Conservation (phyloP, 2,888 invertebrate genomes). For the Drosophila colorata region DNA sequence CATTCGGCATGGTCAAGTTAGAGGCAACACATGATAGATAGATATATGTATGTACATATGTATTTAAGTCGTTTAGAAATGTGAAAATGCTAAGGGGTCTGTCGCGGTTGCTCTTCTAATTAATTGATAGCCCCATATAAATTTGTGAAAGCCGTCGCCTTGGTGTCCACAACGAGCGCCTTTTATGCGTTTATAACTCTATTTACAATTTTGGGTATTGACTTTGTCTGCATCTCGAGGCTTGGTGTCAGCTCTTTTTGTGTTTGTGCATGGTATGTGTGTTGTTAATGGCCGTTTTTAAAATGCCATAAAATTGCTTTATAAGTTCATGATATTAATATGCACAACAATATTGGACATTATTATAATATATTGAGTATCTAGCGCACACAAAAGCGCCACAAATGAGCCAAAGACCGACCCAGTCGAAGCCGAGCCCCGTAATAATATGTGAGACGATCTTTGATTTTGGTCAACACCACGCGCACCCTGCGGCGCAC, state of each 20-base stretch:
- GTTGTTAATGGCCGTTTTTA: constrained; percentile 80
- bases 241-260: constrained; percentile 66
- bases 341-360: constrained; percentile 79
- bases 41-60: constrained; percentile 1
- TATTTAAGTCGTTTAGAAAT: constrained; percentile 44
- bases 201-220: constrained; percentile 68
- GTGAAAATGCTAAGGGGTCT: constrained; percentile 58
- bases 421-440: constrained; percentile 16
- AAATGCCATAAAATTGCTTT: constrained; percentile 80
- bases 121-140: constrained; percentile 77
- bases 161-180: constrained; percentile 65
- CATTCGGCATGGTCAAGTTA: constrained; percentile 36
- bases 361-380: constrained; percentile 80
- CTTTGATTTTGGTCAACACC: constrained; percentile 69
- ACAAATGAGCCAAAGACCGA: constrained; percentile 55
- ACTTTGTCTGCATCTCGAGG: constrained; percentile 23
- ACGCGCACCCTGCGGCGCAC: constrained; percentile 64
- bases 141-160: constrained; percentile 81
- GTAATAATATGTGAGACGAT: constrained; percentile 37
- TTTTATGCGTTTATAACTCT: constrained; percentile 78
- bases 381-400: constrained; percentile 71
- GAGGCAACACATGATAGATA: neutral
- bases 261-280: constrained; percentile 71
- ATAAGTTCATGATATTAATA: constrained; percentile 77
- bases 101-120: constrained; percentile 57